These are phyloP conservation scores for Pomatorhinus ruficollis DNA, from an alignment of 2,113 vertebrate species.

Conservation along the genomic window DNA sequence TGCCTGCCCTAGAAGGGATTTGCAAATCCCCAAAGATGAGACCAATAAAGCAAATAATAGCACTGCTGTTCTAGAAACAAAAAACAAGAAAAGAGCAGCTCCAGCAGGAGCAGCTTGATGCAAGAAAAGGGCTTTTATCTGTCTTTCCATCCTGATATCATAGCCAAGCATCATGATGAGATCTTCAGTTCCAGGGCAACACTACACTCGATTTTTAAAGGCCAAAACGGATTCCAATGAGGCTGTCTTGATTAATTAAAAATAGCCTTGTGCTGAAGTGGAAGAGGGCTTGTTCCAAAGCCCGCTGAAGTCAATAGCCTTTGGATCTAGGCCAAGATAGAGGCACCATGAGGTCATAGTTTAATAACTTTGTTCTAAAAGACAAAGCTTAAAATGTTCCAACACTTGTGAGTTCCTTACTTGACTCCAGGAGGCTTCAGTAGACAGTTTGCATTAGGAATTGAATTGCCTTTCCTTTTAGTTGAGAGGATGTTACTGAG, in stretches of 20 bases:
- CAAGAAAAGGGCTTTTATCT: slow-evolving; percentile 51
- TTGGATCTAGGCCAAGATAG: not conserved
- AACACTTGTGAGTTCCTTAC: not conserved
- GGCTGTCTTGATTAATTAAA: slow-evolving; percentile 24
- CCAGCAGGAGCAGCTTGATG: slow-evolving; percentile 21
- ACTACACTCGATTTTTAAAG: slow-evolving; percentile 5
- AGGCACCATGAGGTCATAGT: slow-evolving; percentile 35
- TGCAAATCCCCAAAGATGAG: not conserved
- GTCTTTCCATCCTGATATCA: slow-evolving; percentile 28
- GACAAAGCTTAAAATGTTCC: slow-evolving; percentile 30
- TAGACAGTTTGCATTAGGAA: not conserved
- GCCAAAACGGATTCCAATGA: not conserved
- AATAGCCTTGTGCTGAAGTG: slow-evolving; percentile 41
- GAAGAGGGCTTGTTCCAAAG: slow-evolving; percentile 25
- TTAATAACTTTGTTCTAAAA: slow-evolving; percentile 29
- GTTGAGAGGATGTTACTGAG: not conserved
- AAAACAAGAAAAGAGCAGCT: slow-evolving; percentile 14
- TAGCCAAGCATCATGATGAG: slow-evolving; percentile 34
- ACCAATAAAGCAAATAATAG: not conserved
- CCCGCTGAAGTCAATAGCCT: not conserved
- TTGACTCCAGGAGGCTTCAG: not conserved
- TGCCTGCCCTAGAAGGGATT: not conserved
- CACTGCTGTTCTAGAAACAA: not conserved
- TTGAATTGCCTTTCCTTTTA: not conserved
- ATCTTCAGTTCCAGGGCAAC: slow-evolving; percentile 31